Conservation (phyloP, 2,113 vertebrate genomes). For the Raja brachyura region DNA sequence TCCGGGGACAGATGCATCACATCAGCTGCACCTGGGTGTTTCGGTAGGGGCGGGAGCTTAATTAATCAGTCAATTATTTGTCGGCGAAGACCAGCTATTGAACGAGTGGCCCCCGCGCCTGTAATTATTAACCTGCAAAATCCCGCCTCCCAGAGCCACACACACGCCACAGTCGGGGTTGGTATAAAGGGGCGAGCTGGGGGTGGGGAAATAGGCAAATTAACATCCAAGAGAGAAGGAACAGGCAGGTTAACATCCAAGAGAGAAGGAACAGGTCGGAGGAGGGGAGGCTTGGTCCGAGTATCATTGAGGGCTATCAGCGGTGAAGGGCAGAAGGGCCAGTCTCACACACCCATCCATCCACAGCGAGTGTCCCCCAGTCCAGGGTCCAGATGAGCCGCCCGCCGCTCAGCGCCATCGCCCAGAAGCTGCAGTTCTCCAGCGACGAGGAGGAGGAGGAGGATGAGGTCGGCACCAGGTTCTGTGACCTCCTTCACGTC, state of each 20-base stretch:
- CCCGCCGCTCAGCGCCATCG: slow-evolving; percentile 43
- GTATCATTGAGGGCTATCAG: not conserved
- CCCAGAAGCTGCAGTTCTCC: slow-evolving; percentile 69
- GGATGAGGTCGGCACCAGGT: slow-evolving; percentile 49
- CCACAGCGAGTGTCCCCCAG: no score
- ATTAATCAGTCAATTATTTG: no score
- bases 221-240: not conserved
- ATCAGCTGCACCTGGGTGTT: no score
- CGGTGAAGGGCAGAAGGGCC: not conserved
- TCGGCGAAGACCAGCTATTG: no score
- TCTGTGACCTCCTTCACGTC: slow-evolving; percentile 44
- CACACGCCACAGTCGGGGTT: not conserved
- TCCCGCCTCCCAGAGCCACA: no score
- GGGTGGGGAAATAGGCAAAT: not conserved
- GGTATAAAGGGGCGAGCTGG: not conserved
- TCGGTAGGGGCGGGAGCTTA: no score
- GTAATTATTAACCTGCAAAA: no score
- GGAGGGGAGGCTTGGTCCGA: not conserved
- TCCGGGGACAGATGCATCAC: no score
- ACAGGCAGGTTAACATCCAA: not conserved
- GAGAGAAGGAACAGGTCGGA: not conserved
- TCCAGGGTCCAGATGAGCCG: slow-evolving; percentile 45
- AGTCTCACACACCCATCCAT: no score
- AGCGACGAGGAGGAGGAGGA: slow-evolving; percentile 57
- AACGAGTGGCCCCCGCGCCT: no score